These are phyloP conservation scores for Oriolus oriolus DNA, from an alignment of 2,113 vertebrate genomes.

Conservation along the genomic window DNA sequence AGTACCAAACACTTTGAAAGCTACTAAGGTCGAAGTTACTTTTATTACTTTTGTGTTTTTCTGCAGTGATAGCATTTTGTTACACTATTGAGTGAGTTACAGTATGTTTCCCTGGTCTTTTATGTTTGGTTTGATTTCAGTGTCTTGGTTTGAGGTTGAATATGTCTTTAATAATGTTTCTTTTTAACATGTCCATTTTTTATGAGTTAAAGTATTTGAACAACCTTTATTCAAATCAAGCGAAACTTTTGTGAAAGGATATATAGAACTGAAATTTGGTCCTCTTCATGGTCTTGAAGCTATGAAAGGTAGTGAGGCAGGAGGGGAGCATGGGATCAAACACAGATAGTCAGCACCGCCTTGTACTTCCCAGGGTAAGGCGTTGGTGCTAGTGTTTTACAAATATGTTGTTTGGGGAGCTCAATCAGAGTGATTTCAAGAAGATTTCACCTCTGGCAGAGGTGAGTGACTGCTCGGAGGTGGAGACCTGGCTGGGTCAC, in stretches of 20 bases:
- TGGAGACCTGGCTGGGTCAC: not conserved
- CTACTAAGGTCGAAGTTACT: not conserved
- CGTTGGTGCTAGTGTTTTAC: not conserved
- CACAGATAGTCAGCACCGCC: fast-evolving
- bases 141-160: not conserved
- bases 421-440: not conserved
- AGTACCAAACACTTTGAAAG: not conserved
- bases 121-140: not conserved
- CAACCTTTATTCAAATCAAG: not conserved
- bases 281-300: not conserved
- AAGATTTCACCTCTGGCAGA: not conserved
- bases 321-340: not conserved
- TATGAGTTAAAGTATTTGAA: not conserved
- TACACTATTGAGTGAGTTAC: not conserved
- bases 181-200: not conserved
- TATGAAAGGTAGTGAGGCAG: not conserved
- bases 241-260: not conserved
- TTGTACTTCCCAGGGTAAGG: not conserved
- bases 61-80: slow-evolving; percentile 23
- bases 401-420: not conserved
- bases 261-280: not conserved
- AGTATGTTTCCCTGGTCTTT: not conserved
- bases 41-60: slow-evolving; percentile 19
- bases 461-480: fast-evolving
- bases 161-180: not conserved